phyloP scores from a whole-genome alignment of 2,888 invertebrate genomes.

The Cacoxenus indagator region DNA sequence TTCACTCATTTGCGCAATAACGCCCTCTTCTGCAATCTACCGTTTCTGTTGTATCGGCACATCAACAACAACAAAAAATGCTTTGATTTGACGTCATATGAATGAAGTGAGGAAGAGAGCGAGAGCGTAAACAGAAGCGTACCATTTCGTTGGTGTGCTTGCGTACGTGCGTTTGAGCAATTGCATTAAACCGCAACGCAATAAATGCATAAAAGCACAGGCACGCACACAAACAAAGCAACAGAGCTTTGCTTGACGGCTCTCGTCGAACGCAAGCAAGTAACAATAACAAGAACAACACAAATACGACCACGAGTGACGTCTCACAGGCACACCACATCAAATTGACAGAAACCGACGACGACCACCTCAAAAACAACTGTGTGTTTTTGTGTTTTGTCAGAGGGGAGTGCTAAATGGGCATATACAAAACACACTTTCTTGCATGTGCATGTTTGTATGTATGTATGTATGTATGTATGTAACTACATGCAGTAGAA shows the following conservation, averaged over 20 bases:
- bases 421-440: too few species aligned
- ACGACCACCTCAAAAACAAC: background rate
- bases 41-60: background rate
- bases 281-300: background rate
- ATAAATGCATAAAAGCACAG: slow-evolving; percentile 13
- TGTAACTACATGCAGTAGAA: slow-evolving; percentile 6
- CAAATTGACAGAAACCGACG: background rate
- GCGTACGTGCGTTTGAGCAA: background rate
- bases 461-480: slow-evolving; percentile 32
- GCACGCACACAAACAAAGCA: background rate
- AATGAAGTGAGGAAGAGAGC: background rate
- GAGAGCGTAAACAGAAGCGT: background rate
- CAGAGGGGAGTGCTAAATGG: background rate
- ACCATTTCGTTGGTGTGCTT: background rate
- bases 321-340: slow-evolving; percentile 9
- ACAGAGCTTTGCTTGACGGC: background rate
- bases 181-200: slow-evolving; percentile 8
- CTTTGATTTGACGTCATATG: background rate
- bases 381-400: slow-evolving; percentile 24
- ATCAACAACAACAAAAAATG: background rate
- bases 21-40: background rate
- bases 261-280: background rate
- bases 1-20: background rate
- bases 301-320: slow-evolving; percentile 17
- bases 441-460: background rate